phyloP scores from a whole-genome alignment of 2,888 invertebrate genomes.

The Esperia sulphurella region DNA sequence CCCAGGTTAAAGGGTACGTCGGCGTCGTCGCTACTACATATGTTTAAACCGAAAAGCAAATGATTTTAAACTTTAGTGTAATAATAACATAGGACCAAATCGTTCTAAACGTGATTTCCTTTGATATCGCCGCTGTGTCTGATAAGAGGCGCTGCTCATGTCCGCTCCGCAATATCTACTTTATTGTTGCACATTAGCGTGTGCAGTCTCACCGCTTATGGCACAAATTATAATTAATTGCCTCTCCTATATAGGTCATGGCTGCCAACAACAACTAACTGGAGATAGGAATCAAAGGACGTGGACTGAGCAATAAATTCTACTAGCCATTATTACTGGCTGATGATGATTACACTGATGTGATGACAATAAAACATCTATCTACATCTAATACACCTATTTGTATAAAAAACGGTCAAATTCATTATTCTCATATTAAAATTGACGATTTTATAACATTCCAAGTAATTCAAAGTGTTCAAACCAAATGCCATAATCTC shows the following conservation, averaged over 20 bases:
- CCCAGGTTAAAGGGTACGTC: slow-evolving; percentile 55
- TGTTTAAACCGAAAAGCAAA: slow-evolving; percentile 32
- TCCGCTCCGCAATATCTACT: slow-evolving; percentile 22
- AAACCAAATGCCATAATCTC: no score
- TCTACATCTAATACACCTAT: not conserved
- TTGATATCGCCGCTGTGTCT: slow-evolving; percentile 58
- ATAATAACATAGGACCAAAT: slow-evolving; percentile 42
- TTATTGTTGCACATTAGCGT: slow-evolving; percentile 48
- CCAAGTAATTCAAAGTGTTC: no score
- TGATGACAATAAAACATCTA: slow-evolving; percentile 3
- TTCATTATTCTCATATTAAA: no score
- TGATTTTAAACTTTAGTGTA: slow-evolving; percentile 48
- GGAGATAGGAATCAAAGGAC: slow-evolving; percentile 53
- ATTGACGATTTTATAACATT: no score
- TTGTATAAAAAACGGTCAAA: not conserved
- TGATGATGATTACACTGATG: not conserved
- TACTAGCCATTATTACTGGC: slow-evolving; percentile 11
- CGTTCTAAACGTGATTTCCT: slow-evolving; percentile 37
- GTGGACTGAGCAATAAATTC: slow-evolving; percentile 15
- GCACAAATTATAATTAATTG: slow-evolving; percentile 58
- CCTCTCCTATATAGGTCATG: slow-evolving; percentile 52
- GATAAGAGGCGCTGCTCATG: slow-evolving; percentile 51
- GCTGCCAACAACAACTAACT: slow-evolving; percentile 35
- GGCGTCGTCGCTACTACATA: slow-evolving; percentile 41
- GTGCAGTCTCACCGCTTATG: slow-evolving; percentile 49